Evolutionary conservation across 2,797 vertebrate genomes (phyloP).

Genomic region (Myotis vivesi): DNA sequence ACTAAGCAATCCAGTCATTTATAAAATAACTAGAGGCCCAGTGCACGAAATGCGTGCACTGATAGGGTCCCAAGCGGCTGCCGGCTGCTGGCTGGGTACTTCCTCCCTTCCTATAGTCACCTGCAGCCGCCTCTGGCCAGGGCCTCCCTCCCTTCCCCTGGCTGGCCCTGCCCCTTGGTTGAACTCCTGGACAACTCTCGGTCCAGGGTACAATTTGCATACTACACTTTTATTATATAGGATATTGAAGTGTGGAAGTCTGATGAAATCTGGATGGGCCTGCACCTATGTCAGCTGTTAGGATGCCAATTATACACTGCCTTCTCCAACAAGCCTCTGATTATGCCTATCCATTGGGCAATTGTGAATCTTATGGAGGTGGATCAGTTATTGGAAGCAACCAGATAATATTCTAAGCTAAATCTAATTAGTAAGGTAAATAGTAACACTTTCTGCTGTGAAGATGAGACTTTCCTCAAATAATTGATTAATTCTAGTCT

Average conservation of each 20-base stretch:
- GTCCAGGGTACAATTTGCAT: too few species aligned
- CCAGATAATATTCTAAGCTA: neutral
- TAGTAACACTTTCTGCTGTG: neutral
- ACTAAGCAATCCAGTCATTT: neutral
- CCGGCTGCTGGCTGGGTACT: too few species aligned
- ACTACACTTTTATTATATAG: too few species aligned
- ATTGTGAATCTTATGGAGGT: neutral
- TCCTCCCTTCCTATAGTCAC: too few species aligned
- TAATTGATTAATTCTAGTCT: neutral
- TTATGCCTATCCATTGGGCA: neutral
- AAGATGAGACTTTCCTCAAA: neutral
- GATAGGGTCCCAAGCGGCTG: too few species aligned
- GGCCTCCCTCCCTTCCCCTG: too few species aligned
- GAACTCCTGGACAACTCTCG: too few species aligned
- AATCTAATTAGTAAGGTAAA: neutral
- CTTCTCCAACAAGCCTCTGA: neutral
- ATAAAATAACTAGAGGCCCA: neutral
- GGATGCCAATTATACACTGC: neutral
- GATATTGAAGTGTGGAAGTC: neutral
- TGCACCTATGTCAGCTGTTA: neutral
- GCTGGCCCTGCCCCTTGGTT: too few species aligned
- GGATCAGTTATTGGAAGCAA: neutral
- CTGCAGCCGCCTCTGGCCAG: too few species aligned
- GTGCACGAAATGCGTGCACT: too few species aligned
- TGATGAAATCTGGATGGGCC: neutral